Evolutionary conservation across 1,140 invertebrate genomes (phyloP), one percentile per base, ranked within the genome.

Genomic region (Trichomalopsis sarcophagae): DNA sequence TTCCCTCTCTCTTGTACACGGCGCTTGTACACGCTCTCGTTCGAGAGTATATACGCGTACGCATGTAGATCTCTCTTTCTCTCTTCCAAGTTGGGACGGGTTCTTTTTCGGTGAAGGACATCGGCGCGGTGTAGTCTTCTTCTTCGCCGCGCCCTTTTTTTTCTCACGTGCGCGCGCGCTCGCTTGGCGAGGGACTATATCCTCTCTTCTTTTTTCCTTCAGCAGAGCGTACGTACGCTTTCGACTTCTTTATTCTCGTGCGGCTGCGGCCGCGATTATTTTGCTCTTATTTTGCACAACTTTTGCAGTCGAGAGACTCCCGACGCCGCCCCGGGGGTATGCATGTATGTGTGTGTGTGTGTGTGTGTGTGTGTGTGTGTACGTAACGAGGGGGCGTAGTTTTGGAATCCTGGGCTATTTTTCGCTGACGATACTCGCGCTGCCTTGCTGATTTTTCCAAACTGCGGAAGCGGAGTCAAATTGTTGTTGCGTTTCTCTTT

Each of bases 141-240:
- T 74, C n/a, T 5, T 11, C 40, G 66, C 30, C 68, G 17, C 9
- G 68, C n/a, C 68, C 33, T 82, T 82, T 82, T 82, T 82, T 75
- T 55, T 74, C 80, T 73, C 44, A 27, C 69, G 44, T n/a, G 30
- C 27, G 6, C 17, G 30, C 21, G n/a, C n/a, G n/a, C n/a, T n/a
- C n/a, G n/a, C n/a, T n/a, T n/a, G n/a, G 21, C 68, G n/a, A 13
- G n/a, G n/a, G 30, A 6, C 13, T n/a, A n/a, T n/a, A 33, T 33
- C 33, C 11, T 36, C 33, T 30, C 68, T 23, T 27, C 11, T 73
- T 30, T 73, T 73, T 73, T 10, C 40, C 10, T 44, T 44, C 7
- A 1, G 6, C 40, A 44, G 40, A 44, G 40, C 40, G 40, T 44
- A 44, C 27, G 27, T 11, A 7, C 40, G 6, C 17, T 73, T 17